Evolutionary conservation across 2,888 invertebrate genomes (phyloP).

Genomic region (Drosophila parthenogenetica): DNA sequence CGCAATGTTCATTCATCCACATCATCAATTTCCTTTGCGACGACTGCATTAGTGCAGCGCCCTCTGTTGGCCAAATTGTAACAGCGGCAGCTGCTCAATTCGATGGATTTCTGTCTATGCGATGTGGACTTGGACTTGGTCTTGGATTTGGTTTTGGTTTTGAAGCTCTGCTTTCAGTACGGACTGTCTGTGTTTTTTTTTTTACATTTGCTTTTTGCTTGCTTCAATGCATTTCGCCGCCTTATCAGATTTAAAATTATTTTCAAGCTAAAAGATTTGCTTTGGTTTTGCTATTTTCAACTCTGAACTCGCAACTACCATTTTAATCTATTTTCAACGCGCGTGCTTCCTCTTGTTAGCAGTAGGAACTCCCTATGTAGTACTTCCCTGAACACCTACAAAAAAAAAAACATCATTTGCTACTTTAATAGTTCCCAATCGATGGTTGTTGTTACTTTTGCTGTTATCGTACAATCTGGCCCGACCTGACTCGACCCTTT

Average conservation of each 20-base stretch:
- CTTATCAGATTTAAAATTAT: constrained; percentile 76
- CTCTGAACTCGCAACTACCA: constrained; percentile 33
- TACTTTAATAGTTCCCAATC: constrained; percentile 74
- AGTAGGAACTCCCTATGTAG: constrained; percentile 25
- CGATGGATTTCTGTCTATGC: constrained; percentile 50
- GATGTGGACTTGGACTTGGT: constrained; percentile 1
- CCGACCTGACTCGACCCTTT: constrained; percentile 61
- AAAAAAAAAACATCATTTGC: constrained; percentile 70
- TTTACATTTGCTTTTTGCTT: constrained; percentile 66
- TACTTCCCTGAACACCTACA: constrained; percentile 21
- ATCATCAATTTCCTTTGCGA: constrained; percentile 83
- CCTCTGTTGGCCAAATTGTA: constrained; percentile 47
- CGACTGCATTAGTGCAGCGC: constrained; percentile 65
- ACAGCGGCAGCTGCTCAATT: constrained; percentile 24
- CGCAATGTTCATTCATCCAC: constrained; percentile 84
- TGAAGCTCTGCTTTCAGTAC: constrained; percentile 22
- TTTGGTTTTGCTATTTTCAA: constrained; percentile 19
- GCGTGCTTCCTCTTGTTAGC: constrained; percentile 62
- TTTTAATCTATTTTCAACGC: constrained; percentile 73
- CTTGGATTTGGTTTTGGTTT: constrained; percentile 36
- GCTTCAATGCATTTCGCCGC: constrained; percentile 68
- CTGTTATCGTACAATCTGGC: constrained; percentile 61
- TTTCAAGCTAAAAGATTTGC: constrained; percentile 71
- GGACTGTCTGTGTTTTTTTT: constrained; percentile 44
- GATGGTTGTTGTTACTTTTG: constrained; percentile 47